Evolutionary conservation across 2,888 invertebrate species (phyloP), one percentile per base, ranked within the genome.

Genomic region (Malachius bipustulatus): DNA sequence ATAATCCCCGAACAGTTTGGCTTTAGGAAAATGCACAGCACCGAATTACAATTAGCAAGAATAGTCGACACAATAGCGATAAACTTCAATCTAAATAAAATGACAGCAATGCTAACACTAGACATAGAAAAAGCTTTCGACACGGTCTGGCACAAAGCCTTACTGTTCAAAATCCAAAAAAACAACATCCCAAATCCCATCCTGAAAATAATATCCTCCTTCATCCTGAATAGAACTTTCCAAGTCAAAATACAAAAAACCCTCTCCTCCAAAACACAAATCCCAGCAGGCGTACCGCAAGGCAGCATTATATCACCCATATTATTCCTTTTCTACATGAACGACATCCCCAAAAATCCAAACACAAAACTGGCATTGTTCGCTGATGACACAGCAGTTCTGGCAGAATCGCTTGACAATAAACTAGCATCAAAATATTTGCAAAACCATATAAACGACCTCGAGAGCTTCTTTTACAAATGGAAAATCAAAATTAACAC

Each of bases 1-100:
- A 11, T 10, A 10, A 10, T 9, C 2, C 11, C 26, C 4, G 27
- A 15, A 4, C 41, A 41, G 28, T 43, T 35, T 26, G 41, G 43
- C 4, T 43, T 43, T 26, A 14, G 39, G 37, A 3, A 4, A 11
- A 27, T 33, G 6, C 41, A 39, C 9, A 34, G 34, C 35, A 44
- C 40, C 1, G 24, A 26, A 4, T 19, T 30, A 1, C 35, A 42
- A 32, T 2, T 40, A 15, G 30, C 33, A 3, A 24, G 34, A 16
- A 37, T 43, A 1, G 14, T 24, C 2, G 26, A 37, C 12, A 30
- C 34, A 9, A 34, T 41, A 2, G 34, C n/a, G n/a, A 9, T 19
- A 6, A 34, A 36, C 6, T 42, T 36, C 15, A 34, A 36, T 12
- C 26, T 28, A 32, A 11, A 37, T 11, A 26, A 36, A 26, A 8